Evolutionary conservation across 2,888 invertebrate species (phyloP).

Genomic region (Papilio demoleus): DNA sequence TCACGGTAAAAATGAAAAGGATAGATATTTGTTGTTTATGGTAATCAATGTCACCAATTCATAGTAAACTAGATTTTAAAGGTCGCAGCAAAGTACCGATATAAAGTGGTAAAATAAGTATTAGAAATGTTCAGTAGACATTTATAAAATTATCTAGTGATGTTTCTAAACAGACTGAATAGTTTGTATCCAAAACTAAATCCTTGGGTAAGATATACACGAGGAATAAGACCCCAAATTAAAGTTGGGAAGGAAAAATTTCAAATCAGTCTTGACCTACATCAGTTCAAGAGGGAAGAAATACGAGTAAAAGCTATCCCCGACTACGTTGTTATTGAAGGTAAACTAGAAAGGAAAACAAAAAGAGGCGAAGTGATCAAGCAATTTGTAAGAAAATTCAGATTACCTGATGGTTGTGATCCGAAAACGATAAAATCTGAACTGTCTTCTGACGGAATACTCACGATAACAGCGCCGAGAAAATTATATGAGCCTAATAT

Average conservation of each 20-base stretch:
- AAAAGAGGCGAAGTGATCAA: conserved; percentile 59
- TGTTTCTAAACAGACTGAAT: conserved; percentile 49
- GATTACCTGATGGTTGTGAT: conserved; percentile 65
- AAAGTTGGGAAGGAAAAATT: conserved; percentile 66
- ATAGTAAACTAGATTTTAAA: conserved; percentile 35
- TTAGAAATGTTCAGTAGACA: not conserved
- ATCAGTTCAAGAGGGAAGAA: conserved; percentile 64
- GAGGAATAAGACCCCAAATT: conserved; percentile 59
- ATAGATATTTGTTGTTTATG: conserved; percentile 23
- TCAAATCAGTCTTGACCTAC: conserved; percentile 65
- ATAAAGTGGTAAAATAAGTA: not conserved
- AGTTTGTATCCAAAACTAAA: conserved; percentile 48
- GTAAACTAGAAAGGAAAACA: conserved; percentile 68
- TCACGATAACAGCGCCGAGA: conserved; percentile 65
- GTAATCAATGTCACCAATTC: conserved; percentile 37
- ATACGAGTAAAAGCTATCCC: conserved; percentile 66
- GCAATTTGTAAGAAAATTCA: conserved; percentile 68
- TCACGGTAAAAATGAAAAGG: not conserved
- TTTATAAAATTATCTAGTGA: conserved; percentile 29
- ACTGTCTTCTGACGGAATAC: conserved; percentile 61
- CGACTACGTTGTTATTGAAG: conserved; percentile 70
- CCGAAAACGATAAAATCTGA: conserved; percentile 58
- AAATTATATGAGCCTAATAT: conserved; percentile 50
- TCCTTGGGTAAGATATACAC: conserved; percentile 50
- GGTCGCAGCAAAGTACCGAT: not conserved